Conservation (phyloP, 2,888 invertebrate species). For the Nemotelus pantherinus region DNA sequence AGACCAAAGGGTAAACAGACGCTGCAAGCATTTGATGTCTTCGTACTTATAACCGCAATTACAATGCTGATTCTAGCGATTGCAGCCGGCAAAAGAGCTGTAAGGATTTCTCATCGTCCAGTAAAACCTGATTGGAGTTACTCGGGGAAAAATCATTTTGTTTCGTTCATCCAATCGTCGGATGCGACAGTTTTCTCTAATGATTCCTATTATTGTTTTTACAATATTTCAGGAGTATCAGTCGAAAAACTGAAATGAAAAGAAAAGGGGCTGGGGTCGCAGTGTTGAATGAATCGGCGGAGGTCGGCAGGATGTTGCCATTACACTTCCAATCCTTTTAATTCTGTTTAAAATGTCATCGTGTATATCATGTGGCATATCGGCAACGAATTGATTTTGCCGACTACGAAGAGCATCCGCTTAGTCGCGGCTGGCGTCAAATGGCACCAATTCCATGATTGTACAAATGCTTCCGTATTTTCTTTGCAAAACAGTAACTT, state of each 20-base stretch:
- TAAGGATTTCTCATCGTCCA: background rate
- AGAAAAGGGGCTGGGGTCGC: background rate
- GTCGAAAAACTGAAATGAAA: constrained; percentile 18
- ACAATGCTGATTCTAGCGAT: background rate
- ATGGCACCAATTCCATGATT: constrained; percentile 35
- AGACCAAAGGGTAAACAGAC: constrained; percentile 16
- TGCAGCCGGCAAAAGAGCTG: background rate
- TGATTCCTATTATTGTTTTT: constrained; percentile 34
- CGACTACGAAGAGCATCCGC: constrained; percentile 1
- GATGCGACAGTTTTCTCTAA: constrained; percentile 21
- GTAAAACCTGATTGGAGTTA: constrained; percentile 2
- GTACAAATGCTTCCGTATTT: constrained; percentile 31
- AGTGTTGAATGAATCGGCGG: constrained; percentile 11
- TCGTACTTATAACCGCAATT: constrained; percentile 1
- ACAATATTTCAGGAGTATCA: constrained; percentile 16
- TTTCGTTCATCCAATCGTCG: constrained; percentile 13
- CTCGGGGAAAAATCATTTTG: constrained; percentile 8
- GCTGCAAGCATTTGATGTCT: background rate
- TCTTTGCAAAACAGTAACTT: constrained; percentile 18
- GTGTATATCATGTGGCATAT: constrained; percentile 43
- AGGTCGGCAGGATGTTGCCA: constrained; percentile 1
- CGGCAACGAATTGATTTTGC: constrained; percentile 36
- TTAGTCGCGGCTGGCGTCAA: constrained; percentile 40
- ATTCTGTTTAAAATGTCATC: constrained; percentile 20
- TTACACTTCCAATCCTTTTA: constrained; percentile 21